Base-by-base conservation (phyloP, 2,113 vertebrate genomes). In the Chloropsis cyanopogon region DNA sequence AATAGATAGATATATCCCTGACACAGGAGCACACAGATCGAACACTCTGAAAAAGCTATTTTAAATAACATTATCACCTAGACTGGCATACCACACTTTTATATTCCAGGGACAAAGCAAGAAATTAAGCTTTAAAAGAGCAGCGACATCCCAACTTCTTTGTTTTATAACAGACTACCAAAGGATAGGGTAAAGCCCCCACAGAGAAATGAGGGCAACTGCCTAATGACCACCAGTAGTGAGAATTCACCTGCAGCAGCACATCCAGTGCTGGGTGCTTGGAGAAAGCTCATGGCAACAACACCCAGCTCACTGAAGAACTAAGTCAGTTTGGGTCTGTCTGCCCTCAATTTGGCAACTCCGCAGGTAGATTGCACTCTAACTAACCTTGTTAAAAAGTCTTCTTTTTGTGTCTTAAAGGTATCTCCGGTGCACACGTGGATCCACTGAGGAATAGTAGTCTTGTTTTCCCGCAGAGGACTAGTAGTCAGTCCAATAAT, bases 401-500 rank as follows among this genome's bases (percentile, higher is more conserved):
- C 97, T 96, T 98, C 97, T 95, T 97, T 98, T 97, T 98, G 97
- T 97, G 97, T 85, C 97, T 97, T 98, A 98, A 79, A 97, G 97
- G 97, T 95, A 97, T 97, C 97, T 97, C 90, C 95, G 93, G 88
- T 96, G 96, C 97, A 98, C 97, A 97, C 96, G 97, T 91, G 92
- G 97, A 97, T 97, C 97, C 97, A 98, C 86, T 97, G 96, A 97
- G 95, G 97, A 98, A 98, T 89, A 97, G 97, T 96, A 97, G 96
- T 97, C 97, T 97, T 97, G 96, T 97, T 98, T 97, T 95, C 95
- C 97, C 92, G 96, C 90, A 97, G 97, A 98, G 97, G 97, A 98
- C 97, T 98, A 98, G 97, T 95, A 98, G 97, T 97, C 97, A 98
- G 97, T 96, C 97, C 97, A 97, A 97, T 97, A 97, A 98, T 96